phyloP scores from a whole-genome alignment of 2,888 invertebrate species.

The Nesidiocoris tenuis region DNA sequence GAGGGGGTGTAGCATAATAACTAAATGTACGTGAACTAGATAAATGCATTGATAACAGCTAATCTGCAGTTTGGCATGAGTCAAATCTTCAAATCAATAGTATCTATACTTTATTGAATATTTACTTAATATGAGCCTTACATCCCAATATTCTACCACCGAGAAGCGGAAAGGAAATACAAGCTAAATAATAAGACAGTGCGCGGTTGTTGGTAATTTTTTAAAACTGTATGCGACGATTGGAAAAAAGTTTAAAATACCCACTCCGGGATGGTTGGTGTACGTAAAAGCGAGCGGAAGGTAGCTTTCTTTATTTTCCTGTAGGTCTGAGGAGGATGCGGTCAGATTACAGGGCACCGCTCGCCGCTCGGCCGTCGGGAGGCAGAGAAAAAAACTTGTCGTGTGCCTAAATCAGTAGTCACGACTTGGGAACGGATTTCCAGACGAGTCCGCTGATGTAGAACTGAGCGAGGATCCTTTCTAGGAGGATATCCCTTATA shows the following conservation, averaged over 20 bases:
- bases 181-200: not conserved
- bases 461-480: slow-evolving; percentile 1
- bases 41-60: no score
- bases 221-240: no score
- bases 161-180: no score
- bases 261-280: not conserved
- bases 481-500: no score
- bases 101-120: not conserved
- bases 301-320: slow-evolving; percentile 11
- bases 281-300: not conserved
- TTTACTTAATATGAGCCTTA: no score
- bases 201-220: not conserved
- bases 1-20: no score
- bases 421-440: slow-evolving; percentile 28
- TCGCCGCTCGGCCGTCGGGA: not conserved
- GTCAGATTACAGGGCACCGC: slow-evolving; percentile 36
- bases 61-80: no score
- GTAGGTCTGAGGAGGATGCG: slow-evolving; percentile 4
- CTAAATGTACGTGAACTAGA: no score
- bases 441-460: slow-evolving; percentile 1
- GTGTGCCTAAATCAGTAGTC: slow-evolving; percentile 40
- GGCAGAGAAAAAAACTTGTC: slow-evolving; percentile 22
- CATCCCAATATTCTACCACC: no score
- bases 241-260: no score
- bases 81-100: not conserved